Base-by-base conservation (phyloP, 2,797 vertebrate genomes). In the Cyclopterus lumpus region DNA sequence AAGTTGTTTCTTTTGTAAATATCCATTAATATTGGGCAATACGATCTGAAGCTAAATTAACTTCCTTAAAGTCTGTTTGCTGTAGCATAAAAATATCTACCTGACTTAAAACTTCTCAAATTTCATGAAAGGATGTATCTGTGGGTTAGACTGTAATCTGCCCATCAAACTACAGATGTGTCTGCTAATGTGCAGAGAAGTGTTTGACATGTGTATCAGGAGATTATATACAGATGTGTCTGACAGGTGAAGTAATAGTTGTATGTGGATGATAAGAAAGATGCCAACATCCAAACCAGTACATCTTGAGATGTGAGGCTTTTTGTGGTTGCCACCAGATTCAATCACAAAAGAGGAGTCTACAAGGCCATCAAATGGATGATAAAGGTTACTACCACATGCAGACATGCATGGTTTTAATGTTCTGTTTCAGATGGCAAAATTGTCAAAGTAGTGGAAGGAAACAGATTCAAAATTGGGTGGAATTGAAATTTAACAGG, bases 351-450 rank as follows among this genome's bases (percentile, higher is more conserved):
- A 55, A 8, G 9, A 57, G 51, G n/a, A 34, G 26, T 64, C 22
- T 73, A 32, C 20, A 46, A 63, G 28, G 71, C 71, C 63, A 71
- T 54, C 63, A 53, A 1, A 24, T 67, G 71, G 63, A n/a, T 30
- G 44, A 53, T 63, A 51, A 34, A 63, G 36, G 71, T 67, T 57
- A 70, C 57, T 67, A 66, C 54, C 34, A 62, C 44, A 51, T 30
- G 54, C 34, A 51, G 10, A 32, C 7, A 58, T 32, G 12, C 20
- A 46, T 1, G 9, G 28, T 12, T 57, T 24, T 15, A 58, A 11
- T 66, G 11, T 36, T n/a, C n/a, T 32, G 9, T 61, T 51, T 61
- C 8, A 65, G 20, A 54, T 20, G 9, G 6, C 2, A 59, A 64
- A 2, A 67, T 18, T 61, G 12, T 16, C 36, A 72, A 32, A 38